A percentile compares a stretch with the other conserved stretches of the same genome.
phyloP scores from a whole-genome alignment of 2,113 vertebrate genomes.

The Oryzias curvinotus region DNA sequence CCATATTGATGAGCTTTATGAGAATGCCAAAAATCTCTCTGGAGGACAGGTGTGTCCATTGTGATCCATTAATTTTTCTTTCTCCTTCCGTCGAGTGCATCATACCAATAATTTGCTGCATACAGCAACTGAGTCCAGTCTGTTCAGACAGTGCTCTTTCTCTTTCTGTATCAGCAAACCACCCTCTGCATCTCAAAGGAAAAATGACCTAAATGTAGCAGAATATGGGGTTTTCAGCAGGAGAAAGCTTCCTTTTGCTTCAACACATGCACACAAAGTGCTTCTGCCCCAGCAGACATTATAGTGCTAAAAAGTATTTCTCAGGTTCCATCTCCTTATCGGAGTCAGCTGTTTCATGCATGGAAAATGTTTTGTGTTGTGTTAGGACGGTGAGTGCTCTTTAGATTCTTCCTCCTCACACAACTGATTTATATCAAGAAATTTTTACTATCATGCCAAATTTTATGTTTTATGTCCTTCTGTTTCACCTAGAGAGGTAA shows the following conservation, averaged over 20 bases:
- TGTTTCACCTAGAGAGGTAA: too few species aligned
- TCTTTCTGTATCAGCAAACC: too few species aligned
- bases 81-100: not conserved
- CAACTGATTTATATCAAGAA: not conserved
- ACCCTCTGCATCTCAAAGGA: not conserved
- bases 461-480: too few species aligned
- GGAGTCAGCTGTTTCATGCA: not conserved
- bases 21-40: constrained; percentile 88
- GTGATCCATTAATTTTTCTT: constrained; percentile 17
- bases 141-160: not conserved
- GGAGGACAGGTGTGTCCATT: constrained; percentile 88
- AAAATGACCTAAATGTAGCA: not conserved
- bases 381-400: not conserved
- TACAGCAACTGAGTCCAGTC: constrained; percentile 22
- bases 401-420: not conserved
- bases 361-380: not conserved
- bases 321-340: not conserved
- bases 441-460: not conserved
- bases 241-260: constrained; percentile 5
- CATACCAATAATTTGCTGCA: constrained; percentile 21
- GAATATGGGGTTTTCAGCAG: not conserved
- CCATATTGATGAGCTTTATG: constrained; percentile 92
- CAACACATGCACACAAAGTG: not conserved
- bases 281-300: not conserved
- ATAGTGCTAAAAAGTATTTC: not conserved